Evolutionary conservation across 2,113 vertebrate species (phyloP), one percentile per base, ranked within the genome.

Genomic region (Thalassoma bifasciatum): DNA sequence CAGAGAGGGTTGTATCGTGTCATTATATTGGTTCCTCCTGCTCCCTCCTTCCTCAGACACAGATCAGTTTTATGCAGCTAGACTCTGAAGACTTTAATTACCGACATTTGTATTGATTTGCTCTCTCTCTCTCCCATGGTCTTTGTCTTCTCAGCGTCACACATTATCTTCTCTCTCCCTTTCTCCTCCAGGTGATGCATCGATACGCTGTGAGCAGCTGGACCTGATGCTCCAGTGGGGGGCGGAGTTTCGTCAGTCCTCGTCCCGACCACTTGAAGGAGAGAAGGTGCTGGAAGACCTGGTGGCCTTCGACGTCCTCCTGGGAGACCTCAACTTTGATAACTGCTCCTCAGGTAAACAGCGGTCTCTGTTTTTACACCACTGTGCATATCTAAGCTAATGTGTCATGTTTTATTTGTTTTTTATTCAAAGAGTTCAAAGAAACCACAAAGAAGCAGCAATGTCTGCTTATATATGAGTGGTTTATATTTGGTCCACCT

Each of bases 241-340:
- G 64, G 93, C 95, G 3, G 96, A 98, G 90, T 99, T 99, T 86
- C 95, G 95, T 89, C 98, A 96, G 89, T 94, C 95, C 91, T 96
- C 97, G 73, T 98, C 96, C 87, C 94, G 92, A 51, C 91, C 93
- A 67, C 90, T 94, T 49, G 90, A 95, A 79, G 95, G 95, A 81
- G 94, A 96, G 93, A 98, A 98, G 93, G 91, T 88, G 37, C 94
- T 97, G 79, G 97, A 98, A 91, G 98, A 99, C 91, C 95, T 98
- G 93, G 96, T 99, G 93, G 97, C 94, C 44, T 99, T 99, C 63
- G 97, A 99, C 17, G 93, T 99, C 9, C 79, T 99, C 81, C 95
- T 98, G 7, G 98, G 98, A 90, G 98, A 99, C 93, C 92, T 99
- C 81, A 99, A 99, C 91, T 99, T 99, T 0, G 98, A 99, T 93